Percentiles rank a stretch among this genome's conserved stretches.
These are phyloP conservation scores for Tapirus terrestris DNA, from an alignment of 2,113 vertebrate species.

Conservation along the genomic window DNA sequence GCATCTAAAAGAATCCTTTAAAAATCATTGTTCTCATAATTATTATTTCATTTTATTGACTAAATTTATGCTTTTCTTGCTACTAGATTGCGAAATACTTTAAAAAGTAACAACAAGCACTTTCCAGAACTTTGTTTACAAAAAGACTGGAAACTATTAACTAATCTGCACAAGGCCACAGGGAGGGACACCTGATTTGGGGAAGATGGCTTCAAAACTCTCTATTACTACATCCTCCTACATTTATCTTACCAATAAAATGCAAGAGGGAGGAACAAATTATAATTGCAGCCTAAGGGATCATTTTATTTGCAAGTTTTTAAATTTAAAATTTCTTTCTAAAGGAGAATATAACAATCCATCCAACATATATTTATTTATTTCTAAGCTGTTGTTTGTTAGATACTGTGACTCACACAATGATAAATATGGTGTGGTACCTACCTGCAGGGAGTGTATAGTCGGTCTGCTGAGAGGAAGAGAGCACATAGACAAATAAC, in stretches of 20 bases:
- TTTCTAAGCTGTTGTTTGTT: neutral
- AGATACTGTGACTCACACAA: neutral
- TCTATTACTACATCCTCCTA: neutral
- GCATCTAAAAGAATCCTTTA: slow-evolving; percentile 31
- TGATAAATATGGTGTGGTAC: neutral
- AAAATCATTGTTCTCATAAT: slow-evolving; percentile 51
- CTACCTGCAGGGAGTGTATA: neutral
- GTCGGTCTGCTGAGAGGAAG: neutral
- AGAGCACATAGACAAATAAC: neutral
- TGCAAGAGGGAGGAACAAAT: neutral
- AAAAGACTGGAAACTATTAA: slow-evolving; percentile 30
- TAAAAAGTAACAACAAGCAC: neutral
- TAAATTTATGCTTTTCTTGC: slow-evolving; percentile 65
- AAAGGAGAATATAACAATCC: neutral
- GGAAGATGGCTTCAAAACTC: neutral
- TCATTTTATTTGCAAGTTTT: neutral
- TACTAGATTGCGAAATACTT: slow-evolving; percentile 53
- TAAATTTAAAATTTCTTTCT: neutral
- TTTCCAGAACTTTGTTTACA: slow-evolving; percentile 46
- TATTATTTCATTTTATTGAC: slow-evolving; percentile 55
- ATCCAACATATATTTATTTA: neutral
- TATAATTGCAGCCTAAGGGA: neutral
- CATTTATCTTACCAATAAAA: neutral
- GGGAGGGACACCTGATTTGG: neutral
- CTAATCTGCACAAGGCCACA: neutral